Percentiles rank a stretch among this genome's conserved stretches.
phyloP scores from a whole-genome alignment of 2,113 vertebrate genomes.

The Corythaeola cristata region DNA sequence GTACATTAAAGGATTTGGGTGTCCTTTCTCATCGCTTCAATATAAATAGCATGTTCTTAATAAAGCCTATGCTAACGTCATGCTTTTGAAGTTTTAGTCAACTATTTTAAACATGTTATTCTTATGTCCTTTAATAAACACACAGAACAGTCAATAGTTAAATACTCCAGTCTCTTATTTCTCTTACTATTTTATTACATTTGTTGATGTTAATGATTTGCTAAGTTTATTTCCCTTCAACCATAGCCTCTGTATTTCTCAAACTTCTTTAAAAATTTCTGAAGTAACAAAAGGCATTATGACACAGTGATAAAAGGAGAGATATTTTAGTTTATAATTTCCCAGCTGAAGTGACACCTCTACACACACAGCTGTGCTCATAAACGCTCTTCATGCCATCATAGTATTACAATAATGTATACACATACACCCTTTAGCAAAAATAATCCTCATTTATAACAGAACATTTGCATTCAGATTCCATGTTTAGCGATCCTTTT shows the following conservation, averaged over 20 bases:
- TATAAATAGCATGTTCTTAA: not conserved
- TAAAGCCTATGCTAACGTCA: not conserved
- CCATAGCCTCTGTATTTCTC: not conserved
- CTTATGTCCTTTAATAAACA: not conserved
- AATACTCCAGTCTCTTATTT: not conserved
- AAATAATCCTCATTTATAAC: not conserved
- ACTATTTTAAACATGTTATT: not conserved
- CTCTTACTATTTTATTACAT: not conserved
- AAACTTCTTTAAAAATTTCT: not conserved
- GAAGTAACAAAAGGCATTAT: not conserved
- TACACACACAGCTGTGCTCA: not conserved
- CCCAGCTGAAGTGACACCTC: conserved; percentile 23
- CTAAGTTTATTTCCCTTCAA: not conserved
- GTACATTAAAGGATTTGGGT: not conserved
- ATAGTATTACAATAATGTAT: accelerated
- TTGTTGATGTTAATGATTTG: conserved; percentile 30
- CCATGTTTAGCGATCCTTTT: not conserved
- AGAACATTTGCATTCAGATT: not conserved
- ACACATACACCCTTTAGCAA: not conserved
- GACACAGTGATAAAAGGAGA: not conserved
- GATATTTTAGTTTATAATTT: not conserved
- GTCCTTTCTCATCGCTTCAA: not conserved
- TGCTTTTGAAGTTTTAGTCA: not conserved
- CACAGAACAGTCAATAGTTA: not conserved
- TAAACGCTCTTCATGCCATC: not conserved